A percentile compares a stretch with the other conserved stretches of the same genome.
These are phyloP conservation scores for Fragum whitleyi DNA, from an alignment of 2,888 invertebrate species.

Conservation along the genomic window DNA sequence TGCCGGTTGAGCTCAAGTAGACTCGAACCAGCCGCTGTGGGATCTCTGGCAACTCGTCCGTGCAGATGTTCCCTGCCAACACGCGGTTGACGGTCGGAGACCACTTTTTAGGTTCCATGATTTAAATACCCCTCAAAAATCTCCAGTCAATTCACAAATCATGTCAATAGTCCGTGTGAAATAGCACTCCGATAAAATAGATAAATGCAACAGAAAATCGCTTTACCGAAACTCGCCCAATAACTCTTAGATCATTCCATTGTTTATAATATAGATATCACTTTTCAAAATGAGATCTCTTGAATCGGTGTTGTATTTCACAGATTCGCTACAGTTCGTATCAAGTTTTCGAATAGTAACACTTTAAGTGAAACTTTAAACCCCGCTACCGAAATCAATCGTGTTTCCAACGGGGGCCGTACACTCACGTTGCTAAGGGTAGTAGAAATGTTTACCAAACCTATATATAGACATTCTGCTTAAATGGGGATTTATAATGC, in stretches of 20 bases:
- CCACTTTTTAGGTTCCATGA: slow-evolving; percentile 50
- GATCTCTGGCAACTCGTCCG: slow-evolving; percentile 70
- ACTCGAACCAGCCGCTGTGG: slow-evolving; percentile 75
- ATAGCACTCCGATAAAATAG: neutral
- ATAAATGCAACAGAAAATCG: neutral
- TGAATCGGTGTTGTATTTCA: neutral
- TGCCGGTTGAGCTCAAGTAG: slow-evolving; percentile 74
- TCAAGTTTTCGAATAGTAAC: slow-evolving; percentile 16
- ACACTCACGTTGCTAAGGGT: slow-evolving; percentile 49
- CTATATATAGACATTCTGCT: slow-evolving; percentile 30
- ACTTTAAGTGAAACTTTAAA: slow-evolving; percentile 9
- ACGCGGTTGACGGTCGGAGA: slow-evolving; percentile 58
- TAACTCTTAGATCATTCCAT: neutral
- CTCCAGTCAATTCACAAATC: neutral
- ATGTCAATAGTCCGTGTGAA: neutral
- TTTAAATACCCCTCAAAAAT: neutral
- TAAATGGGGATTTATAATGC: slow-evolving; percentile 11
- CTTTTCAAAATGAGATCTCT: neutral
- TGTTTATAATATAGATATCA: neutral
- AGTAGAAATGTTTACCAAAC: slow-evolving; percentile 39
- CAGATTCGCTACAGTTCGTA: slow-evolving; percentile 11
- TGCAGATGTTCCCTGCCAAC: slow-evolving; percentile 63
- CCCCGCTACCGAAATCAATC: slow-evolving; percentile 48
- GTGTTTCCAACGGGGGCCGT: slow-evolving; percentile 33
- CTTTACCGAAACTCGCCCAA: neutral